Evolutionary conservation across 2,888 invertebrate genomes (phyloP), one percentile per base, ranked within the genome.

Genomic region (Steinernema scapterisci): DNA sequence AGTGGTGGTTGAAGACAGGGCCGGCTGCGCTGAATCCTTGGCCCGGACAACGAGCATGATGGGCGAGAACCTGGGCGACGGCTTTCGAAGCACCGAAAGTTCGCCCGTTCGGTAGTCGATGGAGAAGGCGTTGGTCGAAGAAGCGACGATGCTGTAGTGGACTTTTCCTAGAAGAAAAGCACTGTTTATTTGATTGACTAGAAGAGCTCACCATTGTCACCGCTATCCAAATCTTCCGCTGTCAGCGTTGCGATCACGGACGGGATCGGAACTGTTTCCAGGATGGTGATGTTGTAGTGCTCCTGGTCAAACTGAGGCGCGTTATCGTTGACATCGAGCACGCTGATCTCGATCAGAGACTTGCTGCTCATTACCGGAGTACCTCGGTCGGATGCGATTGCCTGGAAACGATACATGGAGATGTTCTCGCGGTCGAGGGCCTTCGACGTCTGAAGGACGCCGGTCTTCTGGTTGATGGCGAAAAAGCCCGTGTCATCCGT

Each of bases 21-120:
- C 93, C 0, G 97, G 95, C 85, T 93, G 93, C 1, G 97, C 97
- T 3, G 94, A 94, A 87, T 99, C 97, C 89, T 96, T 95, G 0
- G 97, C 97, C 78, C 97, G 91, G 25, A 97, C 93, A 21, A 95
- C 94, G 71, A 97, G 96, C 85, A 92, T 93, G 73, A 93, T 90
- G n/a, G 85, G 84, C 6, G 83, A 79, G 54, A 81, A 80, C 43
- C 80, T 79, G 7, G 84, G 83, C 70, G 81, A 81, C 23, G 83
- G 78, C 54, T 76, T 73, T 25, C 79, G 77, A 9, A 83, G 75
- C 19, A 86, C 77, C 11, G 84, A 83, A 38, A 86, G 93, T 87
- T 95, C 94, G 0, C 97, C 97, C 75, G 93, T 94, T 83, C 94
- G 91, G 74, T 94, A 93, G 89, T 97, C 96, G 46, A 99, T 95